Percentiles rank a stretch among this genome's conserved stretches.
Evolutionary conservation across 2,113 vertebrate species (phyloP).

Genomic region (Scomber scombrus): DNA sequence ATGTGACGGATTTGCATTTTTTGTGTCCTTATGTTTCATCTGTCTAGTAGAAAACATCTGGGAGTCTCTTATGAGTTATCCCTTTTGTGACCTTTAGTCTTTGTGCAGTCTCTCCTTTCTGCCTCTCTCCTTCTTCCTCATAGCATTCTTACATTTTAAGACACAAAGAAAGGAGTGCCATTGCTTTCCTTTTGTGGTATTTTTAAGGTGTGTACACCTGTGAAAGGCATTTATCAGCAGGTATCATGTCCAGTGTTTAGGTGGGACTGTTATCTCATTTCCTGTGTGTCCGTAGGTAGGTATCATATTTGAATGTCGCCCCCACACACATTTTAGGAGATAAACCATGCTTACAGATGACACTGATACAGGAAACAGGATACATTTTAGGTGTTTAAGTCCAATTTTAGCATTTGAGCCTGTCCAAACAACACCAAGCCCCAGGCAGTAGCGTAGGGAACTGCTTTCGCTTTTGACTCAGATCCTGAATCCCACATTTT

Average conservation of each 20-base stretch:
- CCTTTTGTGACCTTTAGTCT: conserved; percentile 18
- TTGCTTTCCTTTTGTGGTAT: background rate
- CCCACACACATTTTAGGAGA: conserved; percentile 1
- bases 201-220: background rate
- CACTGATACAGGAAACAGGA: conserved; percentile 2
- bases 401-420: conserved; percentile 6
- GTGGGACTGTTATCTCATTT: conserved; percentile 12
- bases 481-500: conserved; percentile 28
- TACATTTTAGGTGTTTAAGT: conserved; percentile 1
- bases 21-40: background rate
- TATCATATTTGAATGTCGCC: conserved; percentile 15
- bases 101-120: background rate
- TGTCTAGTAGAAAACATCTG: conserved; percentile 24
- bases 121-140: background rate
- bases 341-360: conserved; percentile 24
- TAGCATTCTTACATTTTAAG: background rate
- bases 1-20: conserved; percentile 1
- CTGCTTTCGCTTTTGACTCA: conserved; percentile 63
- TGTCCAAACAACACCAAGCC: conserved; percentile 2
- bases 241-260: background rate
- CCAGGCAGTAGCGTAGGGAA: conserved; percentile 36
- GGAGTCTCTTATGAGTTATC: conserved; percentile 7
- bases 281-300: conserved; percentile 21
- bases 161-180: background rate
- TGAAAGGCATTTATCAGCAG: conserved; percentile 13